Evolutionary conservation across 2,797 vertebrate species (phyloP).

Genomic region (Clarias fuscus): DNA sequence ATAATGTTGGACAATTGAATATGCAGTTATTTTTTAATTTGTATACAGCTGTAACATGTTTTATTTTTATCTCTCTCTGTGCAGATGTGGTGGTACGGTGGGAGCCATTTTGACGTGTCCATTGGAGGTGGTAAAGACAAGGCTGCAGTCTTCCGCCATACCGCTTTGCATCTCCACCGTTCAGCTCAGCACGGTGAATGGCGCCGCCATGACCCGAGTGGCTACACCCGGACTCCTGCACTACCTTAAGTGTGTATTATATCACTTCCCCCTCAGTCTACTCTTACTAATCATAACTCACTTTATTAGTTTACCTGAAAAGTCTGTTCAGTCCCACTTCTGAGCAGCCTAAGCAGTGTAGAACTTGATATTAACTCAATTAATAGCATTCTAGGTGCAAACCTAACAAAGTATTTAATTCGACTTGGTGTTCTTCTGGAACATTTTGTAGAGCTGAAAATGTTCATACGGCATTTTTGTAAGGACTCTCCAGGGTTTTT

Average conservation of each 20-base stretch:
- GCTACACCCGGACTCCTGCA: constrained; percentile 90
- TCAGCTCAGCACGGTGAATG: constrained; percentile 88
- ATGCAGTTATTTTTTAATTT: not conserved
- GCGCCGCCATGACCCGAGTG: constrained; percentile 84
- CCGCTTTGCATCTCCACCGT: constrained; percentile 93
- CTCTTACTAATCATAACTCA: not conserved
- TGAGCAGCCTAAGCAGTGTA: not conserved
- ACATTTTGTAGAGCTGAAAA: not conserved
- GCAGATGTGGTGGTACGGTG: constrained; percentile 95
- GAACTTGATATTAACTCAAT: not conserved
- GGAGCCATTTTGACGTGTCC: constrained; percentile 98
- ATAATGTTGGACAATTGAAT: not conserved
- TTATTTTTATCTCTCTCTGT: not conserved
- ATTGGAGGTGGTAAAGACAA: constrained; percentile 97
- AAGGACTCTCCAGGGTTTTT: not conserved
- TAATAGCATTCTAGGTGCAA: not conserved
- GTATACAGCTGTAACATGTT: not conserved
- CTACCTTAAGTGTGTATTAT: constrained; percentile 86
- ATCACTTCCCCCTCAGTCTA: not conserved
- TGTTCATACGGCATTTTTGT: not conserved
- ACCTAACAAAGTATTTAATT: not conserved
- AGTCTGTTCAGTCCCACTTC: not conserved
- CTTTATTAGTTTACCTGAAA: not conserved
- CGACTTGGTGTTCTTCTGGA: not conserved
- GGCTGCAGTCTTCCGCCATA: constrained; percentile 92